Percentiles rank a stretch among this genome's conserved stretches.
Evolutionary conservation across 2,113 vertebrate species (phyloP).

Genomic region (Bettongia penicillata): DNA sequence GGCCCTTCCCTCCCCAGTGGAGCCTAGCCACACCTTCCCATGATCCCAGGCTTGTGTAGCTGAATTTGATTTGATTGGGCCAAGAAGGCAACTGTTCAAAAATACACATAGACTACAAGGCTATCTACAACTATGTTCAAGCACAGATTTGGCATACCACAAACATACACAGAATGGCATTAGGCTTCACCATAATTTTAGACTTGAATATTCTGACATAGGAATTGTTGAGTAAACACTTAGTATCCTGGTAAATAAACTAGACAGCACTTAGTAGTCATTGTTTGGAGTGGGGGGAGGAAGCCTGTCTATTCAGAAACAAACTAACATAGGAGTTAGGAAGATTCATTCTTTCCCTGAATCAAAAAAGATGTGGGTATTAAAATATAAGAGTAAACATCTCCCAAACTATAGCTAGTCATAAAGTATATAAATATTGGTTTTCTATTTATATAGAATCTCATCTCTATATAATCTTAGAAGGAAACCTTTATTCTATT

Average conservation of each 20-base stretch:
- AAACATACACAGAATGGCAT: not conserved
- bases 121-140: constrained; percentile 3
- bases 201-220: constrained; percentile 29
- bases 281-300: not conserved
- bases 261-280: constrained; percentile 37
- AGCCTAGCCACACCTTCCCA: not conserved
- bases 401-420: constrained; percentile 45
- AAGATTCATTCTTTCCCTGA: constrained; percentile 43
- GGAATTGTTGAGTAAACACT: constrained; percentile 38
- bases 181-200: not conserved
- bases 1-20: not conserved
- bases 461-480: not conserved
- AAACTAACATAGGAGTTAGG: constrained; percentile 27
- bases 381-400: constrained; percentile 50
- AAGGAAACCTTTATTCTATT: constrained; percentile 26
- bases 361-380: constrained; percentile 39
- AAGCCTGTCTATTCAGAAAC: constrained; percentile 37
- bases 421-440: constrained; percentile 44
- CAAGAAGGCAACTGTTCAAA: not conserved
- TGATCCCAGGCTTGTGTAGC: not conserved
- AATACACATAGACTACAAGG: not conserved
- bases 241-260: constrained; percentile 8
- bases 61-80: not conserved
- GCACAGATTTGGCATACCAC: not conserved
- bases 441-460: constrained; percentile 18